These are phyloP conservation scores for Psittacara wagleri DNA, from an alignment of 2,113 vertebrate species.

Conservation along the genomic window DNA sequence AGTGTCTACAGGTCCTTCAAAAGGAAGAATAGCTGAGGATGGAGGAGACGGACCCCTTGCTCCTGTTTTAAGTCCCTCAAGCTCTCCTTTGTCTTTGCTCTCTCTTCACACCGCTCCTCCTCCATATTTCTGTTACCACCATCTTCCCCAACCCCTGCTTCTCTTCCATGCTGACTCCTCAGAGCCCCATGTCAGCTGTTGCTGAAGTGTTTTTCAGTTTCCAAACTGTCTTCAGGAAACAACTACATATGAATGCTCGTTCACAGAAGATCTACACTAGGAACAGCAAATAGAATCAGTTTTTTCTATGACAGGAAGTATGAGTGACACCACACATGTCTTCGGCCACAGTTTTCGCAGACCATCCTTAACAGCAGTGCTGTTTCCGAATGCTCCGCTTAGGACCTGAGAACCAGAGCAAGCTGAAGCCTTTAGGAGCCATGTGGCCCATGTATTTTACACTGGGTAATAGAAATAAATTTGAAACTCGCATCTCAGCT, in stretches of 20 bases:
- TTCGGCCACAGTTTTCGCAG: not conserved
- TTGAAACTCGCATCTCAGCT: not conserved
- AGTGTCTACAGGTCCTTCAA: not conserved
- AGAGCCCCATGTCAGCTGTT: not conserved
- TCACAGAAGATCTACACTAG: not conserved
- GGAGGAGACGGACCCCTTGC: not conserved
- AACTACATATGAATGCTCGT: not conserved
- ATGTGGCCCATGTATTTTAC: not conserved
- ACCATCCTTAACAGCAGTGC: rapidly evolving
- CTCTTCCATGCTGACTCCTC: not conserved
- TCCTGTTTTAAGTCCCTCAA: not conserved
- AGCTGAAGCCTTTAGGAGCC: not conserved
- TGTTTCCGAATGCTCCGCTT: not conserved
- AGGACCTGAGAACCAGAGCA: not conserved
- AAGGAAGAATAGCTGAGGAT: not conserved
- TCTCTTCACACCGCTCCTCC: not conserved
- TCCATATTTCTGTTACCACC: not conserved
- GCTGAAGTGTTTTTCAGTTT: not conserved
- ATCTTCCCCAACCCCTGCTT: not conserved
- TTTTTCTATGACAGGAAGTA: not conserved
- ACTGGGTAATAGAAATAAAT: not conserved
- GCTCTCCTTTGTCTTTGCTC: not conserved
- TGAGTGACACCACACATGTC: not conserved
- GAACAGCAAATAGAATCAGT: not conserved
- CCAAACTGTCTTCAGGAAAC: not conserved